A percentile compares a stretch with the other conserved stretches of the same genome.
These are phyloP conservation scores for Melinopterus prodromus DNA, from an alignment of 2,888 invertebrate genomes.

Conservation along the genomic window DNA sequence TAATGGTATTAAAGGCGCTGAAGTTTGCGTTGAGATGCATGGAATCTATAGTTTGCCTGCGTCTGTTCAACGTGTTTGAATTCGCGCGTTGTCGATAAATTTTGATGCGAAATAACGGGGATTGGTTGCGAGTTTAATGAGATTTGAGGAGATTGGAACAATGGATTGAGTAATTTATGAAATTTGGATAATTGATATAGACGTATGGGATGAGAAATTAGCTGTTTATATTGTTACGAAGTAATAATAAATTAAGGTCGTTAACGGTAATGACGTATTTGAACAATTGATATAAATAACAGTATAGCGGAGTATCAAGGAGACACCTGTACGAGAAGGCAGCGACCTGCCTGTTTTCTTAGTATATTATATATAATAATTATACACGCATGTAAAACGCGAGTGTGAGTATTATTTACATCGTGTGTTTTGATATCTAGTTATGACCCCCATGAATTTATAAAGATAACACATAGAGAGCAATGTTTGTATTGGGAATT, in stretches of 20 bases:
- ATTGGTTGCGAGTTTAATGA: background rate
- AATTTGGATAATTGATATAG: too few species aligned
- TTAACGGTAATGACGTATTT: too few species aligned
- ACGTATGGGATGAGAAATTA: too few species aligned
- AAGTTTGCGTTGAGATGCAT: background rate
- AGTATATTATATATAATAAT: too few species aligned
- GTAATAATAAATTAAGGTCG: too few species aligned
- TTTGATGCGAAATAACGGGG: background rate
- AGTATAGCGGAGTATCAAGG: too few species aligned
- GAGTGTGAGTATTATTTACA: too few species aligned
- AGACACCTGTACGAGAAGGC: too few species aligned
- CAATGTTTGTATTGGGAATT: background rate
- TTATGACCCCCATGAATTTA: background rate
- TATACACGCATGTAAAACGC: too few species aligned
- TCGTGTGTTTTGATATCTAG: background rate
- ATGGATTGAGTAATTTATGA: background rate
- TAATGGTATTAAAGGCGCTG: conserved; percentile 13
- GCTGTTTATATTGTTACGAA: too few species aligned
- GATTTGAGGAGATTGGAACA: background rate
- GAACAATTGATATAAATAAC: too few species aligned
- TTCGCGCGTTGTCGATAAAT: background rate
- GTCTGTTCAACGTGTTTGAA: background rate
- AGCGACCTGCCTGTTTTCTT: too few species aligned
- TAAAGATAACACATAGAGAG: background rate
- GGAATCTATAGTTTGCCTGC: background rate